A percentile compares a stretch with the other conserved stretches of the same genome.
Conservation (phyloP, 2,888 invertebrate species). For the Abrostola triplasia region DNA sequence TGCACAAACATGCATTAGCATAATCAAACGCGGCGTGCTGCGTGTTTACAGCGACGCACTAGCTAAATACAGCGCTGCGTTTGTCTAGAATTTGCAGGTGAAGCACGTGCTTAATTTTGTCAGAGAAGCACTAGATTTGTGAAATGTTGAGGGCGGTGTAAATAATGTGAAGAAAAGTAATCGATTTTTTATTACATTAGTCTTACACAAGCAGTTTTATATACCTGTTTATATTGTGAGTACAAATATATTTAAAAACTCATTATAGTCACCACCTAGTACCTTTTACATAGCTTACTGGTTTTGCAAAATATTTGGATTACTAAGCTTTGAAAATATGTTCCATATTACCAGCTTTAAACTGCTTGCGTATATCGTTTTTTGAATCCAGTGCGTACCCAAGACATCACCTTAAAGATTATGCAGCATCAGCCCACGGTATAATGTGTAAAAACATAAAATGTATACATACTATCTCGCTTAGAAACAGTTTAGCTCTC, state of each 20-base stretch:
- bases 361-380: neutral
- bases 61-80: constrained; percentile 20
- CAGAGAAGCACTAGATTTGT: too few relatives aligned
- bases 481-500: constrained; percentile 34
- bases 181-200: too few relatives aligned
- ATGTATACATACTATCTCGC: constrained; percentile 30
- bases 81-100: constrained; percentile 2
- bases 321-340: too few relatives aligned
- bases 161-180: too few relatives aligned
- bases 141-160: too few relatives aligned
- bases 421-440: constrained; percentile 18
- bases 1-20: constrained; percentile 66
- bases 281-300: too few relatives aligned
- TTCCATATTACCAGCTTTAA: too few relatives aligned
- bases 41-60: constrained; percentile 36
- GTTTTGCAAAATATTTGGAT: too few relatives aligned
- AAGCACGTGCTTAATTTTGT: neutral
- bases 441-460: constrained; percentile 31
- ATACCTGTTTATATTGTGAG: too few relatives aligned
- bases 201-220: too few relatives aligned
- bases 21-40: constrained; percentile 61
- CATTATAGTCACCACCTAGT: too few relatives aligned
- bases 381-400: constrained; percentile 11
- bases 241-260: too few relatives aligned
- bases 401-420: constrained; percentile 6